A percentile compares a stretch with the other conserved stretches of the same genome.
Evolutionary conservation across 2,888 invertebrate genomes (phyloP).

Genomic region (Euplagia quadripunctaria): DNA sequence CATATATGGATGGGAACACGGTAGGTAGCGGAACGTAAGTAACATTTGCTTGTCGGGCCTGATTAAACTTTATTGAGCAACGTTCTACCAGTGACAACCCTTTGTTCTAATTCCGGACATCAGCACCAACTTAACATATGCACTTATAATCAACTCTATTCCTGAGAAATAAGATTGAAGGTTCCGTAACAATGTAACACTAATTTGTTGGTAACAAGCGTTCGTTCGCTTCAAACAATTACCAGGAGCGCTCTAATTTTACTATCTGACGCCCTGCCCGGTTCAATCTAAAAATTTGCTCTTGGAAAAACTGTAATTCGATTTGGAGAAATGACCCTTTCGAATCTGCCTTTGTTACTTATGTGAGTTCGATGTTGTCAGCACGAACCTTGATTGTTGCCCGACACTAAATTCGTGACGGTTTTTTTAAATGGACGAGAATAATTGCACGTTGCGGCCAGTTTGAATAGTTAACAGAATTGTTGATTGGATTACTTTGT

Average conservation of each 20-base stretch:
- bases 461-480: conserved; percentile 4
- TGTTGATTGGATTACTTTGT: conserved; percentile 9
- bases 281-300: conserved; percentile 64
- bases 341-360: conserved; percentile 58
- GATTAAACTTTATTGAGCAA: conserved; percentile 79
- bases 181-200: conserved; percentile 8
- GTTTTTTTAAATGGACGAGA: conserved; percentile 4
- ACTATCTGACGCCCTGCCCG: conserved; percentile 66
- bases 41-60: conserved; percentile 66
- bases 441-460: conserved; percentile 2
- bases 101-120: conserved; percentile 75
- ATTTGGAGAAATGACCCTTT: conserved; percentile 63
- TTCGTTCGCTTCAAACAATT: conserved; percentile 70
- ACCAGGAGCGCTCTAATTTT: conserved; percentile 73
- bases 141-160: conserved; percentile 35
- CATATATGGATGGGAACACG: not conserved
- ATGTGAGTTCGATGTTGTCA: conserved; percentile 40
- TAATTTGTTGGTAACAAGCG: conserved; percentile 48
- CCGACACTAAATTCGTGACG: conserved; percentile 8
- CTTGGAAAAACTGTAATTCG: conserved; percentile 64
- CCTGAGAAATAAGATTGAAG: conserved; percentile 31
- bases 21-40: conserved; percentile 51
- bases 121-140: conserved; percentile 51
- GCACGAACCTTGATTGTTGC: conserved; percentile 25
- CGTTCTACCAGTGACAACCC: conserved; percentile 74